A percentile compares a stretch with the other conserved stretches of the same genome.
phyloP scores from a whole-genome alignment of 2,113 vertebrate genomes.

The Halcyon malimbica region DNA sequence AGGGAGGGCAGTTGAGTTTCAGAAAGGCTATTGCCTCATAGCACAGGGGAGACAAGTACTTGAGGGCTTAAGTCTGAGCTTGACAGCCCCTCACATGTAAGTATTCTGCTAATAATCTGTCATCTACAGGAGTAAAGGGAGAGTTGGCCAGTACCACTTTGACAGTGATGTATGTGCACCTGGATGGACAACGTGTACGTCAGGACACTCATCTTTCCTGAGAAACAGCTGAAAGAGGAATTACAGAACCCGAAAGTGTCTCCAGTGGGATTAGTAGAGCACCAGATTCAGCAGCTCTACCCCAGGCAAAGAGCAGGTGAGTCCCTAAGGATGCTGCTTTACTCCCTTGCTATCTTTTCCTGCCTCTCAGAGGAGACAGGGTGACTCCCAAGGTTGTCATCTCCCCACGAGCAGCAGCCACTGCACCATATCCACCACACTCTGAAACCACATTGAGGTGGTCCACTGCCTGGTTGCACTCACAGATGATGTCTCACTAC shows the following conservation, averaged over 20 bases:
- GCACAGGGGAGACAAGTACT: neutral
- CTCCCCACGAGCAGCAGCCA: neutral
- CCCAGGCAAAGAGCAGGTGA: neutral
- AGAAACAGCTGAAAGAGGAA: neutral
- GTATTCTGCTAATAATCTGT: neutral
- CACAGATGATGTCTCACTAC: neutral
- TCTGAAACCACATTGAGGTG: neutral
- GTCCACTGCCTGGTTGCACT: neutral
- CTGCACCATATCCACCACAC: neutral
- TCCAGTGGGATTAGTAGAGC: neutral
- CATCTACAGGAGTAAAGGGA: neutral
- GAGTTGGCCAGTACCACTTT: neutral
- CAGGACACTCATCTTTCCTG: neutral
- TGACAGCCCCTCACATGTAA: neutral
- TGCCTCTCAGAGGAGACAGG: neutral
- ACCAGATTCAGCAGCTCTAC: neutral
- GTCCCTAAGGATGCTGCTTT: neutral
- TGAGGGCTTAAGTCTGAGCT: neutral
- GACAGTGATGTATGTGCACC: neutral
- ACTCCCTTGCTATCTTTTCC: neutral
- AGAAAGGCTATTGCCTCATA: neutral
- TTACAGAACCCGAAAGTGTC: neutral
- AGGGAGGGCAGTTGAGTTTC: neutral
- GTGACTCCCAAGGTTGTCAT: neutral
- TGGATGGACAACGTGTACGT: too few relatives aligned